phyloP scores from a whole-genome alignment of 2,797 vertebrate species.

The Spinibarbus caldwelli region DNA sequence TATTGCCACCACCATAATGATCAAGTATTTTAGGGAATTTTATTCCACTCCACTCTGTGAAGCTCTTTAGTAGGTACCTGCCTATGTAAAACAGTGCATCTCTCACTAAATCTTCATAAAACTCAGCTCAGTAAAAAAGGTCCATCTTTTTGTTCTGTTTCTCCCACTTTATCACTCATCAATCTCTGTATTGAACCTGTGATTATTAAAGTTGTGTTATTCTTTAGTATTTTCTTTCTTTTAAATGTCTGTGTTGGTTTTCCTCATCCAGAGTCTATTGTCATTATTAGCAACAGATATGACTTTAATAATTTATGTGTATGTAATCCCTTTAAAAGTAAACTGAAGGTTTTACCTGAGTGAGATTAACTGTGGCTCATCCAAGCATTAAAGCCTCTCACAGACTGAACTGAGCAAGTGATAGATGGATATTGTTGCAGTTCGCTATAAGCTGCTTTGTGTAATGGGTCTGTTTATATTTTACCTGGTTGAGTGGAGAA shows the following conservation, averaged over 20 bases:
- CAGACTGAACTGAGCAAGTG: not conserved
- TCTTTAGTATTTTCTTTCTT: not conserved
- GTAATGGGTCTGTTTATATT: slow-evolving; percentile 68
- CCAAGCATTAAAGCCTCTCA: slow-evolving; percentile 57
- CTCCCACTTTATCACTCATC: not conserved
- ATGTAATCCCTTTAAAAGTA: slow-evolving; percentile 63
- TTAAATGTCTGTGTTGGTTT: slow-evolving; percentile 58
- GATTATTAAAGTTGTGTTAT: not conserved
- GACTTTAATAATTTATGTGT: not conserved
- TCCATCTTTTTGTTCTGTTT: not conserved
- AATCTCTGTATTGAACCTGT: not conserved
- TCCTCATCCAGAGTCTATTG: slow-evolving; percentile 42
- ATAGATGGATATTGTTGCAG: slow-evolving; percentile 26
- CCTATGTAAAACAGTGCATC: too few relatives aligned
- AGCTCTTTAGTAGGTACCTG: too few relatives aligned
- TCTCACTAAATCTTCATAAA: too few relatives aligned
- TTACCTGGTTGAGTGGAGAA: slow-evolving; percentile 61
- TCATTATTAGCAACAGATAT: slow-evolving; percentile 7
- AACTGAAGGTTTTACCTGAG: slow-evolving; percentile 58
- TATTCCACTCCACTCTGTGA: too few relatives aligned
- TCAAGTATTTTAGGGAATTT: too few relatives aligned
- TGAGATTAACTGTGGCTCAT: slow-evolving; percentile 62
- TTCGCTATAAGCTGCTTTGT: slow-evolving; percentile 48
- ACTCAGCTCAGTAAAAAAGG: too few relatives aligned
- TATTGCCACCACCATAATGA: too few relatives aligned